Conservation (phyloP, 2,113 vertebrate species). For the Herpailurus yagouaroundi region DNA sequence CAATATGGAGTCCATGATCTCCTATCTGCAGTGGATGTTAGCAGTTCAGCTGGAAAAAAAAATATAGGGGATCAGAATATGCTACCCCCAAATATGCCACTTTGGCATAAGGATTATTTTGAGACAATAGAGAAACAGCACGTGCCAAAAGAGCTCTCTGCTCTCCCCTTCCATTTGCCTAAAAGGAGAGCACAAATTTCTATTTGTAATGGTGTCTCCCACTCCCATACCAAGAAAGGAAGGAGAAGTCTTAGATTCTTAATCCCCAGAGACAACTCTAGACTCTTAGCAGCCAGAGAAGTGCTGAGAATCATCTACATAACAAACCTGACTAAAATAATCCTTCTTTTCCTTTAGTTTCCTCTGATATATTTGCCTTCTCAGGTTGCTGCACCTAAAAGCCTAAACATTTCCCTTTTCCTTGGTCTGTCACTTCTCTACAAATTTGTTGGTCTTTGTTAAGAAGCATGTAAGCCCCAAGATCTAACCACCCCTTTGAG, state of each 20-base stretch:
- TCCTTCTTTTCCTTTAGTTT: not conserved
- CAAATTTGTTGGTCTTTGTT: not conserved
- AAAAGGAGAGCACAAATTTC: not conserved
- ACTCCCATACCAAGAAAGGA: not conserved
- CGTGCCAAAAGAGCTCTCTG: not conserved
- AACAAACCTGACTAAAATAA: not conserved
- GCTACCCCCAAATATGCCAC: not conserved
- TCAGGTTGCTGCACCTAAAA: not conserved
- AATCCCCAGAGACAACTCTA: not conserved
- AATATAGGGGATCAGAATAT: not conserved
- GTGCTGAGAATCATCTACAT: not conserved
- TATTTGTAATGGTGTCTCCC: not conserved
- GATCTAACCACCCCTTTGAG: not conserved
- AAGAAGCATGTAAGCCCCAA: not conserved
- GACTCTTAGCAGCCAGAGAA: not conserved
- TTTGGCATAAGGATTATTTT: not conserved
- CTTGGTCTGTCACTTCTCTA: not conserved
- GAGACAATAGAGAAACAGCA: not conserved
- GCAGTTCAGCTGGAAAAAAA: not conserved
- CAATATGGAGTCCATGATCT: not conserved
- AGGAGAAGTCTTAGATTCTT: not conserved
- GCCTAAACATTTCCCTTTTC: not conserved
- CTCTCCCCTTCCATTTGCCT: not conserved
- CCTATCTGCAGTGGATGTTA: not conserved
- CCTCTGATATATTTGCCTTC: not conserved